Evolutionary conservation across 2,113 vertebrate genomes (phyloP).

Genomic region (Chloropsis cyanopogon): DNA sequence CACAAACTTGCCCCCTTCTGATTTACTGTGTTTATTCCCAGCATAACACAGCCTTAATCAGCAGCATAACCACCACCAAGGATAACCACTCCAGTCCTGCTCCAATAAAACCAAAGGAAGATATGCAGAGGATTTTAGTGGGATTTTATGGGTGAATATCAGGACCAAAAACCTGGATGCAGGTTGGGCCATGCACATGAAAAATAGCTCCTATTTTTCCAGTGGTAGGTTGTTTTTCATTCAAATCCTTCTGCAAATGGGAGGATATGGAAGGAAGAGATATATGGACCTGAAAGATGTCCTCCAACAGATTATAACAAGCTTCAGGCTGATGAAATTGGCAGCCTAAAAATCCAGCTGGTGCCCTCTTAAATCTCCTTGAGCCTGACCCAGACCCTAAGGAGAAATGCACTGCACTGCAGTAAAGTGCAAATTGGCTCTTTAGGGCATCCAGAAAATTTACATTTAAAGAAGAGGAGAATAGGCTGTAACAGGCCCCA

Average conservation of each 20-base stretch:
- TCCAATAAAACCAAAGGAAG: not conserved
- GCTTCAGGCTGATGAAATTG: not conserved
- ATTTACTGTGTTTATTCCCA: not conserved
- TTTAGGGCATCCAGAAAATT: conserved; percentile 28
- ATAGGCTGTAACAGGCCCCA: not conserved
- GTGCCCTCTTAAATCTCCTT: conserved; percentile 27
- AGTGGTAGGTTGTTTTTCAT: not conserved
- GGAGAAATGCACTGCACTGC: not conserved
- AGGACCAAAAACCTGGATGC: not conserved
- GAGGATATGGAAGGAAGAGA: not conserved
- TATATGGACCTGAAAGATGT: not conserved
- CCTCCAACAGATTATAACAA: not conserved
- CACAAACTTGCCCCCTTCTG: not conserved
- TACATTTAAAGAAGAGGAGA: conserved; percentile 43
- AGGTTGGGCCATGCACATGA: not conserved
- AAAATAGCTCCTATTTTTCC: not conserved
- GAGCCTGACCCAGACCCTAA: conserved; percentile 13
- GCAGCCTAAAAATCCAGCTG: conserved; percentile 15
- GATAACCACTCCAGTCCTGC: not conserved
- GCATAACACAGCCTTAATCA: not conserved
- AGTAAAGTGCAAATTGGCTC: conserved; percentile 32
- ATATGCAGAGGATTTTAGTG: not conserved
- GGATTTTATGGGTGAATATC: not conserved
- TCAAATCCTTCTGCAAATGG: not conserved
- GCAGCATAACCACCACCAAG: not conserved